Base-by-base conservation (phyloP, 2,888 invertebrate genomes). In the Leptopilina myrica region DNA sequence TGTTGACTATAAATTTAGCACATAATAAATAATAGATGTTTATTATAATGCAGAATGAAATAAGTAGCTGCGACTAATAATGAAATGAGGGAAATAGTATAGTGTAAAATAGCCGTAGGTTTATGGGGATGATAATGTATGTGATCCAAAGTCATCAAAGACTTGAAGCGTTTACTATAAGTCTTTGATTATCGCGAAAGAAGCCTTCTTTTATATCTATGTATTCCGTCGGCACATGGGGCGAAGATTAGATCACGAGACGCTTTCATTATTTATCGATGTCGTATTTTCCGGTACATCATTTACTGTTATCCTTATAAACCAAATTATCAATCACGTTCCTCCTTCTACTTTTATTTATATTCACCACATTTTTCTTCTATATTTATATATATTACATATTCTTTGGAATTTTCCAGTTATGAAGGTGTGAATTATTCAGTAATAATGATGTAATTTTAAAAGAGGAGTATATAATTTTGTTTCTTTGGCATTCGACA, bases 211-310 rank as follows among this genome's bases (percentile, higher is more conserved):
- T 49, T 26, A 69, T 67, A 53, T 69, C 69, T 26, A 69, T 69
- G 46, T 69, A 49, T 14, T 14, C 53, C 53, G 69, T 26, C 69
- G 49, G 69, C 69, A 69, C 53, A 69, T 20, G 69, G 46, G 69
- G 69, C 69, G 53, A 69, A 69, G 69, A 69, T 69, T 53, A 53
- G 49, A 69, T 69, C 69, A 69, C 69, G 20, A 69, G 69, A 69
- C 53, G 26, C 49, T 69, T 69, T 69, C 69, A 69, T 69, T 69
- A 69, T 69, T 67, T 69, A 69, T 69, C 14, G 26, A 69, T 69
- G 69, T 53, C 53, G 8, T 53, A 26, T 49, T 26, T 69, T 53
- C 69, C 69, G 69, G 69, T 53, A 69, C 49, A 69, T 69, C 49
- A 69, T 69, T 69, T 69, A 69, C 69, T 69, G 69, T 69, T 69